phyloP scores from a whole-genome alignment of 2,113 vertebrate species.

The Lasiurus borealis region DNA sequence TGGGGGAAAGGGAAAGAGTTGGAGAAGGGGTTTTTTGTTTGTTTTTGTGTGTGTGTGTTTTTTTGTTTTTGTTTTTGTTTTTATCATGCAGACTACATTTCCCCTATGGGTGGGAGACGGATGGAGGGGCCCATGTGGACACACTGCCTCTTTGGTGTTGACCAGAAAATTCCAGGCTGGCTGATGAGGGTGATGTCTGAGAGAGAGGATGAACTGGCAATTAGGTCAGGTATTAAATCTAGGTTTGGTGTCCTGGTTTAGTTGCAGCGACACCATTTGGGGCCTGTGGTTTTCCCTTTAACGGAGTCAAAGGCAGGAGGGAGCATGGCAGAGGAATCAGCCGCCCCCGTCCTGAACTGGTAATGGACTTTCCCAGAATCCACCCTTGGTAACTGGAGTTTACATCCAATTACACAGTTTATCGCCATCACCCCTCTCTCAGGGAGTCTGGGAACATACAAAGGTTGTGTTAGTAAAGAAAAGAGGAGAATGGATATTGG shows the following conservation, averaged over 20 bases:
- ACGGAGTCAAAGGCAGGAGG: background rate
- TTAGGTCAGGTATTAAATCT: background rate
- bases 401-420: background rate
- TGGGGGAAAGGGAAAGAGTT: background rate
- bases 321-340: background rate
- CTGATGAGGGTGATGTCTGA: background rate
- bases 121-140: background rate
- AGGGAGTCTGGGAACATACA: background rate
- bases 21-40: too few species aligned
- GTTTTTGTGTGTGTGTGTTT: too few species aligned
- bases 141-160: background rate
- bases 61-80: too few species aligned
- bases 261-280: background rate
- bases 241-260: background rate
- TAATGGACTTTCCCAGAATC: background rate
- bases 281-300: background rate
- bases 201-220: background rate
- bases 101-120: too few species aligned
- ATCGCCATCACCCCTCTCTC: background rate
- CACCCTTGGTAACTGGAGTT: background rate
- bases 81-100: background rate
- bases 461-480: background rate
- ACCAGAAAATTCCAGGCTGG: background rate
- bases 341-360: background rate
- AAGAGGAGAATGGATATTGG: background rate